Evolutionary conservation across 2,113 vertebrate genomes (phyloP).

Genomic region (Neolamprologus tretocephalus): DNA sequence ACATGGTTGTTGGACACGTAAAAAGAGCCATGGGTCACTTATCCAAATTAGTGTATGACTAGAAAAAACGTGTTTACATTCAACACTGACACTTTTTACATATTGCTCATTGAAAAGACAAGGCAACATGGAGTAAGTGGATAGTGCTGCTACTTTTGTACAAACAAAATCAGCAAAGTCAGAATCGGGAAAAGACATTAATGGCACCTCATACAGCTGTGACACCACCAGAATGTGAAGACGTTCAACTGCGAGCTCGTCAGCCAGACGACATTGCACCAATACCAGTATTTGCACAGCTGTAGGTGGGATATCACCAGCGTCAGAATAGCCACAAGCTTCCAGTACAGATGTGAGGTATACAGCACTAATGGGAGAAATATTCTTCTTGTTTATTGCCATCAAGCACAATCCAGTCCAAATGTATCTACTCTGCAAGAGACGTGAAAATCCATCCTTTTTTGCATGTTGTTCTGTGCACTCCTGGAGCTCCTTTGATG

Average conservation of each 20-base stretch:
- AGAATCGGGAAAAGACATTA: not conserved
- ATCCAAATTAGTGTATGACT: not conserved
- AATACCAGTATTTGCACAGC: not conserved
- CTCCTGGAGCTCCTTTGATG: not conserved
- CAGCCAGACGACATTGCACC: not conserved
- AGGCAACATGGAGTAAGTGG: not conserved
- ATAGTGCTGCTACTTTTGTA: rapidly evolving
- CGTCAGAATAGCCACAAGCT: not conserved
- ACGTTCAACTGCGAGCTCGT: not conserved
- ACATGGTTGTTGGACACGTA: not conserved
- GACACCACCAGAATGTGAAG: not conserved
- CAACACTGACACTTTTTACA: not conserved
- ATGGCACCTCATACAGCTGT: not conserved
- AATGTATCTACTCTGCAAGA: not conserved
- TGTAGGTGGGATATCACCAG: not conserved
- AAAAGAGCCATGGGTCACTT: not conserved
- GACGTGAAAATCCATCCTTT: not conserved
- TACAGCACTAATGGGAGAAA: not conserved
- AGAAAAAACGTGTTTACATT: not conserved
- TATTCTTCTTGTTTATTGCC: not conserved
- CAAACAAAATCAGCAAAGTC: not conserved
- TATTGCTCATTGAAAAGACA: not conserved
- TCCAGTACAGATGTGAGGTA: not conserved
- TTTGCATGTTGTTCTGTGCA: not conserved
- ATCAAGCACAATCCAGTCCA: not conserved